A percentile compares a stretch with the other conserved stretches of the same genome.
Evolutionary conservation across 2,888 invertebrate species (phyloP).

Genomic region (Tenthredo distinguenda): DNA sequence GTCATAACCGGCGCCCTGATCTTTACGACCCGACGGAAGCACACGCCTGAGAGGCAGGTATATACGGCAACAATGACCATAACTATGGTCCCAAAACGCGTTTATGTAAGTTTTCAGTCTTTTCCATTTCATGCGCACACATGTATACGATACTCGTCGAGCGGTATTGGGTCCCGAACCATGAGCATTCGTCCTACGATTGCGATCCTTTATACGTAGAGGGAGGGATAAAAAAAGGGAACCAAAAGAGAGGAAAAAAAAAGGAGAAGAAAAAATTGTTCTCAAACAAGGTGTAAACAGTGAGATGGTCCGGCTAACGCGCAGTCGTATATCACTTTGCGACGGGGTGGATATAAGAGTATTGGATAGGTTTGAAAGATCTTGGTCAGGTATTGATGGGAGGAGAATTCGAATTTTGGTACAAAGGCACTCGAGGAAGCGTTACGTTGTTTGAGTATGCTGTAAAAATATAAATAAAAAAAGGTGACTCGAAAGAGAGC

Average conservation of each 20-base stretch:
- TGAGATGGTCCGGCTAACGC: slow-evolving; percentile 30
- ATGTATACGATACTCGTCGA: neutral
- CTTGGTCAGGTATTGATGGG: slow-evolving; percentile 28
- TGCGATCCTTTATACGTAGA: slow-evolving; percentile 16
- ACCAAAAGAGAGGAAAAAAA: slow-evolving; percentile 56
- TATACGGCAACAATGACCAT: slow-evolving; percentile 66
- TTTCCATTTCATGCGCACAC: neutral
- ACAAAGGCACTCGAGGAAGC: slow-evolving; percentile 29
- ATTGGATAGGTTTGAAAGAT: slow-evolving; percentile 33
- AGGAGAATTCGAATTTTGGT: slow-evolving; percentile 40
- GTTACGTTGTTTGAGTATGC: slow-evolving; percentile 39
- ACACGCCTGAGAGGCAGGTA: slow-evolving; percentile 67
- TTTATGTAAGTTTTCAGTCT: slow-evolving; percentile 11
- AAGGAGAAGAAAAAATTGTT: slow-evolving; percentile 3
- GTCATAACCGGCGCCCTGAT: slow-evolving; percentile 68
- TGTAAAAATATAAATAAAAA: slow-evolving; percentile 43
- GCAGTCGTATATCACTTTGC: slow-evolving; percentile 47
- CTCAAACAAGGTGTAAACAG: slow-evolving; percentile 52
- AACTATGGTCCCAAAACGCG: slow-evolving; percentile 63
- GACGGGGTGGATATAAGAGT: slow-evolving; percentile 20
- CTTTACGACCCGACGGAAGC: slow-evolving; percentile 71
- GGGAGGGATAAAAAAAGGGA: neutral
- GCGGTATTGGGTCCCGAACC: neutral
- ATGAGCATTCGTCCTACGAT: slow-evolving; percentile 12
- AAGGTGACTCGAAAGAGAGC: slow-evolving; percentile 28